A percentile compares a stretch with the other conserved stretches of the same genome.
Evolutionary conservation across 2,797 vertebrate species (phyloP).

Genomic region (Melanotaenia nigrans): DNA sequence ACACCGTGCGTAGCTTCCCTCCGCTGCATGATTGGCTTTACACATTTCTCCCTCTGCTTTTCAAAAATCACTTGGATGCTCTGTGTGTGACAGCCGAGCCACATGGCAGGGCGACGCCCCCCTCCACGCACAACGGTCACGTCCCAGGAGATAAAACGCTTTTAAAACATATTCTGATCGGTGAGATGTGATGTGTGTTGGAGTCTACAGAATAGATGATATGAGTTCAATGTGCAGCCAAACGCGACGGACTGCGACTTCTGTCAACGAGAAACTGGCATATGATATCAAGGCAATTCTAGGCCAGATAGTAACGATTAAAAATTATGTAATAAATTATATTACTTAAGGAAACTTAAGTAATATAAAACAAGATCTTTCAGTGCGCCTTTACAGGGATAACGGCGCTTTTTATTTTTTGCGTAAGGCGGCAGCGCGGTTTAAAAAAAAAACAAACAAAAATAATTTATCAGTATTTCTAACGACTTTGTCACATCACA

Average conservation of each 20-base stretch:
- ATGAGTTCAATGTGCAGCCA: conserved; percentile 1
- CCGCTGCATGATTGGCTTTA: conserved; percentile 80
- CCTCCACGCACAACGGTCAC: conserved; percentile 23
- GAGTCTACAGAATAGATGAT: conserved; percentile 13
- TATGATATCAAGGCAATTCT: background rate
- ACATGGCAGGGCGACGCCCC: conserved; percentile 76
- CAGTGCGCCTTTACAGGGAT: conserved; percentile 11
- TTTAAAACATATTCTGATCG: background rate
- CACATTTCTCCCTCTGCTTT: conserved; percentile 83
- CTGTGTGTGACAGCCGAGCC: conserved; percentile 68
- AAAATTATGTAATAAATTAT: background rate
- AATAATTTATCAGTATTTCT: background rate
- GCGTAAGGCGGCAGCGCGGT: background rate
- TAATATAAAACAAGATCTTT: background rate
- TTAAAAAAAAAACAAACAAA: background rate
- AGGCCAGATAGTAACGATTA: accelerated
- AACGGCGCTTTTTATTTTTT: conserved; percentile 41
- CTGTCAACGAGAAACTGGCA: background rate
- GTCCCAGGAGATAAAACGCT: conserved; percentile 31
- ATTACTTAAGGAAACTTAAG: background rate
- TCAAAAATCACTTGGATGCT: conserved; percentile 75
- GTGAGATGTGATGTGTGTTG: background rate
- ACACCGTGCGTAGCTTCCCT: conserved; percentile 74
- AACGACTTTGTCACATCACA: background rate
- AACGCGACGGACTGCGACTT: conserved; percentile 14